phyloP scores from a whole-genome alignment of 53 echinoderm and acorn worm species.

The Hippasteria phrygiana region DNA sequence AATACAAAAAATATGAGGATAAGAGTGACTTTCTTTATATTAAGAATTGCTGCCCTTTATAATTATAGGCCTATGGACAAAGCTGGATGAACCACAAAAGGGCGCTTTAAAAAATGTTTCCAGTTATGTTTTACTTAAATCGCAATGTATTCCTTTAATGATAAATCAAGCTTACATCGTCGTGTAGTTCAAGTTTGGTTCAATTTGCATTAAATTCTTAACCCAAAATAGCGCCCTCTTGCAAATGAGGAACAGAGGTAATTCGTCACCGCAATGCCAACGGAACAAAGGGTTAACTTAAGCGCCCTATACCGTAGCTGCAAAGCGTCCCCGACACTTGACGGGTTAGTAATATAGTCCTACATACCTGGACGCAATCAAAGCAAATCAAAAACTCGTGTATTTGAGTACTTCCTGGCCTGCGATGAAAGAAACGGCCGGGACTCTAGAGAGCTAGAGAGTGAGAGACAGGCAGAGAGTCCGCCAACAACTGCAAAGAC shows the following conservation, averaged over 20 bases:
- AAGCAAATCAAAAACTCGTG: not conserved
- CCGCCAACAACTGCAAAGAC: not conserved
- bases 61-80: not conserved
- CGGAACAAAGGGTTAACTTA: not conserved
- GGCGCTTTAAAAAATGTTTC: not conserved
- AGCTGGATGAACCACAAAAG: not conserved
- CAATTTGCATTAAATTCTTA: not conserved
- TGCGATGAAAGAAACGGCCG: not conserved
- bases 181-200: not conserved
- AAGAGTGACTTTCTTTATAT: too few relatives aligned
- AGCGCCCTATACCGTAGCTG: not conserved
- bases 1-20: too few relatives aligned
- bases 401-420: constrained; percentile 13
- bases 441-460: not conserved
- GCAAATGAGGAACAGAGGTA: not conserved
- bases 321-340: not conserved
- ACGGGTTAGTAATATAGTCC: constrained; percentile 2
- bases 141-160: not conserved
- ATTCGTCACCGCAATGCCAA: not conserved
- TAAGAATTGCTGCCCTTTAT: too few relatives aligned
- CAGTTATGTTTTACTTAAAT: not conserved
- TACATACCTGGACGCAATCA: not conserved
- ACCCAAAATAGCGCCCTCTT: not conserved
- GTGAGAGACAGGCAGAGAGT: not conserved
- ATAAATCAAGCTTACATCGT: not conserved